phyloP scores from a whole-genome alignment of 2,113 vertebrate species.

The Pelusios castaneus region DNA sequence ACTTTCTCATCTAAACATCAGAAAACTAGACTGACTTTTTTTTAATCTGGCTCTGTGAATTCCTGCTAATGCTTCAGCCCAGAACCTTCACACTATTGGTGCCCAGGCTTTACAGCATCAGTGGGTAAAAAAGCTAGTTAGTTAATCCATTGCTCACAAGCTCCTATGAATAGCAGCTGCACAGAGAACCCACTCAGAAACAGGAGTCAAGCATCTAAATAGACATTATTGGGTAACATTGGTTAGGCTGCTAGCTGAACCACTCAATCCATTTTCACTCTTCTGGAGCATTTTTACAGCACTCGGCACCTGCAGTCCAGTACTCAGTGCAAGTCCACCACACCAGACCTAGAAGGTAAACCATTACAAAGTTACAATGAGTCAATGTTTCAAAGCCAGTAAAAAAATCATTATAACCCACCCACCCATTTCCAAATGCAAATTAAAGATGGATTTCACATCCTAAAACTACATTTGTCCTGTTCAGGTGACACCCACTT shows the following conservation, averaged over 20 bases:
- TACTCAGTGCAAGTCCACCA: constrained; percentile 86
- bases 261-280: constrained; percentile 81
- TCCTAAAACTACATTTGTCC: background rate
- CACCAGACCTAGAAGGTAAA: constrained; percentile 87
- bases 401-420: background rate
- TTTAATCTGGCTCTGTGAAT: constrained; percentile 10
- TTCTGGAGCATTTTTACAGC: constrained; percentile 87
- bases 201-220: background rate
- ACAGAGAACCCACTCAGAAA: constrained; percentile 48
- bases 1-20: constrained; percentile 11
- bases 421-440: too few relatives aligned
- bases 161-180: constrained; percentile 57
- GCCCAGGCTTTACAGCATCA: constrained; percentile 61
- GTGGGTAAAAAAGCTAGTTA: constrained; percentile 48
- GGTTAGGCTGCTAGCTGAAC: constrained; percentile 84
- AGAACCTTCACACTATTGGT: constrained; percentile 32
- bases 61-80: constrained; percentile 41
- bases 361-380: background rate
- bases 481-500: background rate
- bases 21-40: constrained; percentile 28
- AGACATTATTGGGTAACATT: constrained; percentile 78
- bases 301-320: constrained; percentile 92
- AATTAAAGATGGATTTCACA: background rate
- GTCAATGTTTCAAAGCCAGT: background rate
- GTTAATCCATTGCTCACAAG: constrained; percentile 47